Conservation (phyloP, 1,140 invertebrate species). For the Ceratina calcarata region DNA sequence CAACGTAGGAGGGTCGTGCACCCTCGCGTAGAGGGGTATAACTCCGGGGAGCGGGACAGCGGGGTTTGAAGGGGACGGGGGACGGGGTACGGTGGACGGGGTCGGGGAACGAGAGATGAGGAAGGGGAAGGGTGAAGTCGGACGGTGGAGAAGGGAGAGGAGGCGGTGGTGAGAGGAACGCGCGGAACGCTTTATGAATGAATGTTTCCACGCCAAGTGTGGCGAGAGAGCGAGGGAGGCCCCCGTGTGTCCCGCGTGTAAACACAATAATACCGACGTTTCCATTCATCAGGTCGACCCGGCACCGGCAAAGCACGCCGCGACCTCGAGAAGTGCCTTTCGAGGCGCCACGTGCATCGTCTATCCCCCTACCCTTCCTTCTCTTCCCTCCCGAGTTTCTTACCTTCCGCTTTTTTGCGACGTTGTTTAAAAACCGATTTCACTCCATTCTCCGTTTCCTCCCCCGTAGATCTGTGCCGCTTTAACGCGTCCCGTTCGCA, state of each 20-base stretch:
- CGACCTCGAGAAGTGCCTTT: constrained; percentile 74
- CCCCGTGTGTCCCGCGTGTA: constrained; percentile 73
- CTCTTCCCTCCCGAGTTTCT: constrained; percentile 11
- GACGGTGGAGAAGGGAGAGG: background rate
- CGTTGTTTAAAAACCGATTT: constrained; percentile 55
- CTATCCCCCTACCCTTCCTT: constrained; percentile 33
- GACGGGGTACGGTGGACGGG: background rate
- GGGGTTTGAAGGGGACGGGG: background rate
- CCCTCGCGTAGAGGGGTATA: constrained; percentile 39
- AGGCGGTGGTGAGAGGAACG: constrained; percentile 60
- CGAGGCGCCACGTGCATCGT: constrained; percentile 62
- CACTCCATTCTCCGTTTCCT: constrained; percentile 6
- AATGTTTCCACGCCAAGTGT: constrained; percentile 74
- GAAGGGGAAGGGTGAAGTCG: background rate
- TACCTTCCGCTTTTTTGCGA: constrained; percentile 37
- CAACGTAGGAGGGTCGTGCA: constrained; percentile 49
- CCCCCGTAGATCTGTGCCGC: background rate
- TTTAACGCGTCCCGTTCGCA: background rate
- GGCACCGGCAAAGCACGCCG: constrained; percentile 53
- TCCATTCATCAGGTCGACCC: constrained; percentile 72
- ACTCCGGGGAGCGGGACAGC: background rate
- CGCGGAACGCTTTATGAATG: constrained; percentile 74
- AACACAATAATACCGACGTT: constrained; percentile 75
- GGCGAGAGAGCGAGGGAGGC: constrained; percentile 66
- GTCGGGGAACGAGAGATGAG: background rate